Percentiles rank a stretch among this genome's conserved stretches.
Evolutionary conservation across 2,113 vertebrate species (phyloP).

Genomic region (Laticauda laticaudata): DNA sequence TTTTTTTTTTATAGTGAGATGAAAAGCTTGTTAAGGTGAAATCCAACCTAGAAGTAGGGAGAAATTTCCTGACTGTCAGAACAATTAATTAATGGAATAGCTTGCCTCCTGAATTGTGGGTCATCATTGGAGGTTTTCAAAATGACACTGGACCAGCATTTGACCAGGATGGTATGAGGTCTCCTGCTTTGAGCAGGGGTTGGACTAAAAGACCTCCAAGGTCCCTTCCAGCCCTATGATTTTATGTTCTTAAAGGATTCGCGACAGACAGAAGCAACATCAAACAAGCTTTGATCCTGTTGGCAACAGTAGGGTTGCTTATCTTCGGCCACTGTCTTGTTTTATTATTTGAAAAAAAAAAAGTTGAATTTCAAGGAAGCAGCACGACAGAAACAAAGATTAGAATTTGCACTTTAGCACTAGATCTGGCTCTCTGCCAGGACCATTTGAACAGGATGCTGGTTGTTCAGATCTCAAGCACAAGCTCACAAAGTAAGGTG

Average conservation of each 20-base stretch:
- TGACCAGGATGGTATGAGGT: no score
- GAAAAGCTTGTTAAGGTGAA: no score
- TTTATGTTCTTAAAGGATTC: not conserved
- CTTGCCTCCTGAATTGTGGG: no score
- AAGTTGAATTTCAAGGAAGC: not conserved
- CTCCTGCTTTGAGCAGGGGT: no score
- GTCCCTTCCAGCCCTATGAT: no score
- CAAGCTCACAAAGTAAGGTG: constrained; percentile 51
- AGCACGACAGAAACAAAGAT: not conserved
- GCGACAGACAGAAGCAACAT: not conserved
- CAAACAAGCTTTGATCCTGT: not conserved
- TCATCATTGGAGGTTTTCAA: no score
- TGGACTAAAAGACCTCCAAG: no score
- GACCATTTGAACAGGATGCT: constrained; percentile 54
- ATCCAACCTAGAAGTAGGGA: no score
- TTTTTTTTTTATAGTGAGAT: no score
- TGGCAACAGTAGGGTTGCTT: not conserved
- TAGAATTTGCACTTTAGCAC: constrained; percentile 20
- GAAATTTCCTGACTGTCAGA: no score
- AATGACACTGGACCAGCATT: no score
- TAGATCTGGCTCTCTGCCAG: constrained; percentile 41
- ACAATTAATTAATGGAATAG: no score
- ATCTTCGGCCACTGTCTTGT: constrained; percentile 6
- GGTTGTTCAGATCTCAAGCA: constrained; percentile 45
- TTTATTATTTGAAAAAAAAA: not conserved